Evolutionary conservation across 2,797 vertebrate species (phyloP).

Genomic region (Sebastes flavidus): DNA sequence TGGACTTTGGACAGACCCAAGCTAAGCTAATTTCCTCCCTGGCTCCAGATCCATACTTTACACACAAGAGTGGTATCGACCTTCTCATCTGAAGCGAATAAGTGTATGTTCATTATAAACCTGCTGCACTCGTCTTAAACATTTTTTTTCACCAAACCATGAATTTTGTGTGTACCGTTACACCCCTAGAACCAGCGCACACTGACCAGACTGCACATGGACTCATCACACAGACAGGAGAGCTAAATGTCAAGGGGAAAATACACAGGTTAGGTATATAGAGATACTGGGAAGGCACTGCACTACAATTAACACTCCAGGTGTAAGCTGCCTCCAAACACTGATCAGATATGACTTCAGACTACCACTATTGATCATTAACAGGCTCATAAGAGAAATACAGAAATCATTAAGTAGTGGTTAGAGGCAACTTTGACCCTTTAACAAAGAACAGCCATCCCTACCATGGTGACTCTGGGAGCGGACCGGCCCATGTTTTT

Average conservation of each 20-base stretch:
- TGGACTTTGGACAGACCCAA: neutral
- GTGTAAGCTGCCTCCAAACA: conserved; percentile 76
- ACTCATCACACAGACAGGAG: conserved; percentile 75
- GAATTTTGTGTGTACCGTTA: conserved; percentile 34
- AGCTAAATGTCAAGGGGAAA: conserved; percentile 56
- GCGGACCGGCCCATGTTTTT: conserved; percentile 85
- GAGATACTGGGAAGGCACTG: conserved; percentile 57
- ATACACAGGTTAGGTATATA: conserved; percentile 59
- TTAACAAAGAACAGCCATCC: conserved; percentile 79
- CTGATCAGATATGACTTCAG: conserved; percentile 18
- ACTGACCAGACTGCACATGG: conserved; percentile 47
- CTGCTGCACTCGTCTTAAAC: neutral
- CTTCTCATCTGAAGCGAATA: neutral
- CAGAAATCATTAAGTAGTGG: conserved; percentile 35
- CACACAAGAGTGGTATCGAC: neutral
- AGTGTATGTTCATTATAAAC: neutral
- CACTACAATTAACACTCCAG: conserved; percentile 64
- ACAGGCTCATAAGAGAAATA: conserved; percentile 26
- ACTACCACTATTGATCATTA: neutral
- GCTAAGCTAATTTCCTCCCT: neutral
- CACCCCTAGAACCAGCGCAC: conserved; percentile 53
- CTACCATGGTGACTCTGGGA: conserved; percentile 89
- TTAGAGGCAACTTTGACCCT: conserved; percentile 74
- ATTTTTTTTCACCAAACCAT: neutral
- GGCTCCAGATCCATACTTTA: neutral